Base-by-base conservation (phyloP, 2,113 vertebrate genomes). In the Lonchura striata region DNA sequence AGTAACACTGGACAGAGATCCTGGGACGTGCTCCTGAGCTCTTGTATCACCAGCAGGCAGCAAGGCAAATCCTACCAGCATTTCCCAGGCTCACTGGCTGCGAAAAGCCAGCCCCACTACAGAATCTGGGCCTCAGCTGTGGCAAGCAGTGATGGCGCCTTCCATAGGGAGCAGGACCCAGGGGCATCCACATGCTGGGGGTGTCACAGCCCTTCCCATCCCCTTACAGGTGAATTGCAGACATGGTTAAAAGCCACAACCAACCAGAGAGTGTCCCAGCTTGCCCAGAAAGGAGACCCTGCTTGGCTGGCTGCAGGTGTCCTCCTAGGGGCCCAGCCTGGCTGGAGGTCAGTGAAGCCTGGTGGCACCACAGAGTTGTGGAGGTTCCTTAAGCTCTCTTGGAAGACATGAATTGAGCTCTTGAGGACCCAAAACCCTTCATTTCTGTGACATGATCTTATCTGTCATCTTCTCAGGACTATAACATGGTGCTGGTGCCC, bases 51-150 rank as follows among this genome's bases (percentile, higher is more conserved):
- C 37, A 69, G n/a, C 59, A 69, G 68, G 21, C 37, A 82, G 37
- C 60, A 82, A 25, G 35, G 50, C 63, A 89, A 86, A 59, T 50
- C 71, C 47, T 37, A 14, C 22, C 4, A 20, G 35, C 0, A 0
- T 42, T 92, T 74, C 41, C 18, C 27, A 35, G 49, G 18, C 2
- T 9, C 16, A 0, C 28, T 52, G 50, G 25, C 47, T 13, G 17
- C 28, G 11, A 84, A 72, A 20, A 59, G 42, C n/a, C 42, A 61
- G 37, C 78, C 0, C 0, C 41, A 52, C 20, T 2, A 1, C 31
- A 27, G 59, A 59, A 47, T 72, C 44, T 2, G 1, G 15, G 23
- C 49, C 44, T 60, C 2, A 1, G 20, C 33, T 25, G 42, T 7
- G 1, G 23, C 24, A 35, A 54, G 63, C 13, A 53, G 7, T 11